Evolutionary conservation across 35 echinoderm and acorn worm species (phyloP).

Genomic region (Amphiura filiformis): DNA sequence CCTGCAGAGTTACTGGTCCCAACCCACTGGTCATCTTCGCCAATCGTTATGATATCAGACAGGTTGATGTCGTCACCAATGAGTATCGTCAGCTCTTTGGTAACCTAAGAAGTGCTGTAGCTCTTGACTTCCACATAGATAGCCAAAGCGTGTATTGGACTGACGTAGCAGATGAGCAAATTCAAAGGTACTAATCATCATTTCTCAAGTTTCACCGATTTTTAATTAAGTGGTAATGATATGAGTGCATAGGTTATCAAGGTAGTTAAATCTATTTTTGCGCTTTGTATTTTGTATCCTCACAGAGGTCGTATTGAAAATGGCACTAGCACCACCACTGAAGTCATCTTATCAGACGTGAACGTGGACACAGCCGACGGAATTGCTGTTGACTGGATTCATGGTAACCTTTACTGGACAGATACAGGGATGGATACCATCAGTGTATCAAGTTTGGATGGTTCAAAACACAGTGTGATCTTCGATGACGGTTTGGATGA

Average conservation of each 20-base stretch:
- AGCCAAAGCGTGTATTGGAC: constrained; percentile 54
- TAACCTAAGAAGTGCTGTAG: constrained; percentile 50
- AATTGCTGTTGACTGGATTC: constrained; percentile 73
- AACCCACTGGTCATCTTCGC: constrained; percentile 50
- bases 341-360: too few species aligned
- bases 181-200: constrained; percentile 13
- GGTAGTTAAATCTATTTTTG: too few species aligned
- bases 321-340: too few species aligned
- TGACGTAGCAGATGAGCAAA: constrained; percentile 46
- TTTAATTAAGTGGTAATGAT: too few species aligned
- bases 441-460: constrained; percentile 46
- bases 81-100: constrained; percentile 16
- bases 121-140: constrained; percentile 48
- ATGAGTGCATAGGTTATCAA: too few species aligned
- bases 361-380: constrained; percentile 59
- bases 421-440: constrained; percentile 63
- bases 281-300: too few species aligned
- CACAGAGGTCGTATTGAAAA: too few species aligned
- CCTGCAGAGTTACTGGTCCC: constrained; percentile 40
- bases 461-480: constrained; percentile 16
- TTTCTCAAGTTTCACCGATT: too few species aligned
- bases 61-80: constrained; percentile 21
- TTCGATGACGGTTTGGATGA: constrained; percentile 51
- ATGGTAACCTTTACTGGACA: constrained; percentile 70
- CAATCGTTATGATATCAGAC: constrained; percentile 61